These are phyloP conservation scores for Pedetes capensis DNA, from an alignment of 2,113 vertebrate genomes.

Conservation along the genomic window DNA sequence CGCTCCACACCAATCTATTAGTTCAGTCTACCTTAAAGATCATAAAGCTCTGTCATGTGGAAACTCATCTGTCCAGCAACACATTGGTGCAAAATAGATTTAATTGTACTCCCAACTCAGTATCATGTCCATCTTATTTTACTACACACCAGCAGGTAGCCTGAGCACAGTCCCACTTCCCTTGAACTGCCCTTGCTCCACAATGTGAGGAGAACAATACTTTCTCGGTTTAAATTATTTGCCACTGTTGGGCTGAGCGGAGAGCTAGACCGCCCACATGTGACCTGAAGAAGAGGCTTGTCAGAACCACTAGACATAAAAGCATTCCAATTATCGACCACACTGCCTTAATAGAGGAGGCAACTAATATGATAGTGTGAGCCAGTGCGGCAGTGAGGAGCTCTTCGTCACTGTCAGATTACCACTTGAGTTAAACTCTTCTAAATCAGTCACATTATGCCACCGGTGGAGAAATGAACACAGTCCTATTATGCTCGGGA, in stretches of 20 bases:
- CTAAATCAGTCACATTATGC: slow-evolving; percentile 89
- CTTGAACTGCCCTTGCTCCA: slow-evolving; percentile 91
- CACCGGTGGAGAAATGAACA: slow-evolving; percentile 85
- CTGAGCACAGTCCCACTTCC: slow-evolving; percentile 82
- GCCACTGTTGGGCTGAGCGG: slow-evolving; percentile 92
- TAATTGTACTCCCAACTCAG: slow-evolving; percentile 91
- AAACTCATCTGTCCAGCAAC: slow-evolving; percentile 91
- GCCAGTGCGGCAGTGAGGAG: slow-evolving; percentile 87
- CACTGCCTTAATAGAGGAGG: slow-evolving; percentile 88
- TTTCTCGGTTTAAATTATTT: slow-evolving; percentile 94
- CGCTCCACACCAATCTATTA: slow-evolving; percentile 89
- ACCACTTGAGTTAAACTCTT: slow-evolving; percentile 91
- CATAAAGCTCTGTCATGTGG: slow-evolving; percentile 91
- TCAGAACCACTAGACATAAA: slow-evolving; percentile 94
- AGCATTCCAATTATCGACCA: slow-evolving; percentile 94
- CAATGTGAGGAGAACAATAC: slow-evolving; percentile 86
- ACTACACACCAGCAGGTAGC: slow-evolving; percentile 89
- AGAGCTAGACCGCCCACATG: slow-evolving; percentile 87
- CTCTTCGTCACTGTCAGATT: slow-evolving; percentile 91
- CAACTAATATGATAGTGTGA: slow-evolving; percentile 89
- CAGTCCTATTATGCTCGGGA: slow-evolving; percentile 82
- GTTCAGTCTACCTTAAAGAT: slow-evolving; percentile 92
- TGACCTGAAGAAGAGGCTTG: slow-evolving; percentile 91
- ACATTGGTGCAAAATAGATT: slow-evolving; percentile 90
- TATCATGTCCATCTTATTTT: slow-evolving; percentile 91